Percentiles rank a stretch among this genome's conserved stretches.
These are phyloP conservation scores for Danio tinwini DNA, from an alignment of 2,797 vertebrate species.

Conservation along the genomic window DNA sequence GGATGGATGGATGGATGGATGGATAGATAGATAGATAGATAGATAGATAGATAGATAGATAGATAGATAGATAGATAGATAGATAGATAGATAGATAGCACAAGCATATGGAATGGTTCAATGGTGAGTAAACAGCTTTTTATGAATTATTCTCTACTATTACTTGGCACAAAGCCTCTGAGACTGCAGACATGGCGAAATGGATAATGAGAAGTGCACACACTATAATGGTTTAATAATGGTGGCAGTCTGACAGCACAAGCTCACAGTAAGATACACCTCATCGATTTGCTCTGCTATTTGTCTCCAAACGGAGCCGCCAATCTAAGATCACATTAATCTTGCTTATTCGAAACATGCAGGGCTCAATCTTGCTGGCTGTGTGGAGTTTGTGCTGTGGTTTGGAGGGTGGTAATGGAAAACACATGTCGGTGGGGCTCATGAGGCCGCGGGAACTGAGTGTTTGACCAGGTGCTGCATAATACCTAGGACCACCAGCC, in stretches of 20 bases:
- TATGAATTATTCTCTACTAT: background rate
- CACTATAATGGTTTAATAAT: background rate
- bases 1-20: background rate
- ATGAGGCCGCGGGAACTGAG: slow-evolving; percentile 63
- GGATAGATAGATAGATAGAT: background rate
- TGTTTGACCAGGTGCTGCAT: slow-evolving; percentile 69
- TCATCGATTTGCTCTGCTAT: slow-evolving; percentile 54
- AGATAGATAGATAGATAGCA: background rate
- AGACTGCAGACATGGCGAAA: background rate
- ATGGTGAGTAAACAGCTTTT: background rate
- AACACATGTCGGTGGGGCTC: slow-evolving; percentile 72
- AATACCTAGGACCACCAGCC: slow-evolving; percentile 89
- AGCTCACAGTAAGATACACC: slow-evolving; percentile 38
- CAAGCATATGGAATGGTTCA: background rate
- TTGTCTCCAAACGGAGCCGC: slow-evolving; percentile 53
- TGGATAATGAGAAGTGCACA: background rate
- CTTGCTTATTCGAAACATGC: slow-evolving; percentile 62
- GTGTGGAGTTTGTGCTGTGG: slow-evolving; percentile 45
- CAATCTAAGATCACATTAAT: slow-evolving; percentile 61
- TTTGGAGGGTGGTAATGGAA: slow-evolving; percentile 69
- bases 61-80: background rate
- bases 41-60: background rate
- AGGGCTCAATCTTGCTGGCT: slow-evolving; percentile 59
- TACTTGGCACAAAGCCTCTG: background rate
- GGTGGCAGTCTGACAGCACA: slow-evolving; percentile 57